Percentiles rank a stretch among this genome's conserved stretches.
These are phyloP conservation scores for Mycetomoellerius zeteki DNA, from an alignment of 1,140 invertebrate genomes.

Conservation along the genomic window DNA sequence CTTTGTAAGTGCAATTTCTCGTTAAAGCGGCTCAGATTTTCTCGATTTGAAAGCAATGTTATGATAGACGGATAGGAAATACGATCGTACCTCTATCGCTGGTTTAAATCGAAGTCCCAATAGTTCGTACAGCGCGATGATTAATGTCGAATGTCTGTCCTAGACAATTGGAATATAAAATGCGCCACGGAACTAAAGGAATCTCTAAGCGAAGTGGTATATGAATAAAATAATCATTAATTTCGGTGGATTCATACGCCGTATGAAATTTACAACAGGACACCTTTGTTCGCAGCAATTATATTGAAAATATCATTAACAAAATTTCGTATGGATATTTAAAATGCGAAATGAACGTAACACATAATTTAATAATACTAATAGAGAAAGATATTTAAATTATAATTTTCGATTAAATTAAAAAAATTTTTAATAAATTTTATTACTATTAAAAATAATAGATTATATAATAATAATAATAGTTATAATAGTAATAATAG, in stretches of 20 bases:
- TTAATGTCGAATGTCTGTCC: constrained; percentile 73
- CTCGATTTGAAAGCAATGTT: constrained; percentile 17
- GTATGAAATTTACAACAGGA: constrained; percentile 59
- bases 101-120: constrained; percentile 60
- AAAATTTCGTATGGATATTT: neutral
- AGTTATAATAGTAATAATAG: too few species aligned
- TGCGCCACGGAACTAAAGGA: constrained; percentile 66
- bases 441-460: neutral
- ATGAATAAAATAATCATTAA: constrained; percentile 77
- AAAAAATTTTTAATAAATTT: neutral
- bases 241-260: constrained; percentile 34
- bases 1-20: constrained; percentile 44
- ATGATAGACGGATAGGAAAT: constrained; percentile 69
- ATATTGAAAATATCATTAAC: constrained; percentile 44
- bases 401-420: constrained; percentile 10
- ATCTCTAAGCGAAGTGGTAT: constrained; percentile 57
- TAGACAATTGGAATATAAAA: constrained; percentile 74
- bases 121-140: constrained; percentile 61
- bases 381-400: neutral
- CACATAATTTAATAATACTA: neutral
- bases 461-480: too few species aligned
- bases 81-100: constrained; percentile 56
- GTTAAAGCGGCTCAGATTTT: constrained; percentile 47
- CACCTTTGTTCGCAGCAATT: constrained; percentile 33
- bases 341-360: constrained; percentile 8